A percentile compares a stretch with the other conserved stretches of the same genome.
phyloP scores from a whole-genome alignment of 2,888 invertebrate species.

The Ypsolopha sequella region DNA sequence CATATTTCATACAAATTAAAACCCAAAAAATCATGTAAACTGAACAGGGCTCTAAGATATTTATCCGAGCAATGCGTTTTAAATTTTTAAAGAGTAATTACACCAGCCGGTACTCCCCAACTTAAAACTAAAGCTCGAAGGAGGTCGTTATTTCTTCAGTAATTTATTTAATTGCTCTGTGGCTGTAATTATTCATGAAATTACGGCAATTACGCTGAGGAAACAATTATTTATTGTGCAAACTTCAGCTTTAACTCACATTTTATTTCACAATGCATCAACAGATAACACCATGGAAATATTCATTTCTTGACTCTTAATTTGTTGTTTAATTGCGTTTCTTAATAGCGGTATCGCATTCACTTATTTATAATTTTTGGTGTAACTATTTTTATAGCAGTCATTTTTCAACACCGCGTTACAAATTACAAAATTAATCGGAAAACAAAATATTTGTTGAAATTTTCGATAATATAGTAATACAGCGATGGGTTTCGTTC shows the following conservation, averaged over 20 bases:
- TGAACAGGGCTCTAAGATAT: too few relatives aligned
- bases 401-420: neutral
- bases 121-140: constrained; percentile 61
- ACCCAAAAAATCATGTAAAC: too few relatives aligned
- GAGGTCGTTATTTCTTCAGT: constrained; percentile 64
- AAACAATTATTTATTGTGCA: constrained; percentile 70
- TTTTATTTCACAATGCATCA: constrained; percentile 62
- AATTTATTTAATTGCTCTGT: constrained; percentile 71
- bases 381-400: neutral
- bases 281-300: constrained; percentile 45
- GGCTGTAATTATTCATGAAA: constrained; percentile 71
- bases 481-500: neutral
- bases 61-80: neutral
- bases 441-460: neutral
- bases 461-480: neutral
- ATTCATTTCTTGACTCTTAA: neutral
- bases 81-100: constrained; percentile 3
- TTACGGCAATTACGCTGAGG: constrained; percentile 68
- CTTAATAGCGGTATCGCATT: neutral
- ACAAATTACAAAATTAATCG: neutral
- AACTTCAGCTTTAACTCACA: constrained; percentile 67
- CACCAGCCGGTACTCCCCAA: constrained; percentile 34
- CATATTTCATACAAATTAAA: too few relatives aligned
- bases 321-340: neutral
- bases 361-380: neutral